phyloP scores from a whole-genome alignment of 2,888 invertebrate species.

The Pollenia labialis region DNA sequence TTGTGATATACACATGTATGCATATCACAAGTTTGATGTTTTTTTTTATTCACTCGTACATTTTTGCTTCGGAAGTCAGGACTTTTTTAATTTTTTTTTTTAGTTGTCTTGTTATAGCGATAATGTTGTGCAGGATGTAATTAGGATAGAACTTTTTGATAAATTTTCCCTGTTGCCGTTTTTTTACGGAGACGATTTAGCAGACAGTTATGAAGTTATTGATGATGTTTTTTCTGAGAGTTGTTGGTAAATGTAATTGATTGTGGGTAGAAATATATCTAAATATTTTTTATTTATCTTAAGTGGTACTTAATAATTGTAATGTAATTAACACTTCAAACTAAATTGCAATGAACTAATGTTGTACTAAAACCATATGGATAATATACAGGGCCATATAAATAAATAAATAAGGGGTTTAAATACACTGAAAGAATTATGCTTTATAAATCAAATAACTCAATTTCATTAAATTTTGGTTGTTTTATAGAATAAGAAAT shows the following conservation, averaged over 20 bases:
- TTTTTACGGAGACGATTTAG: conserved; percentile 9
- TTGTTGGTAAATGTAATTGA: conserved; percentile 32
- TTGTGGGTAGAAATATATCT: conserved; percentile 1
- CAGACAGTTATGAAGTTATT: conserved; percentile 29
- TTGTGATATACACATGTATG: conserved; percentile 28
- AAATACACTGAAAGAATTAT: too few species aligned
- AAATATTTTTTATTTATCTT: neutral
- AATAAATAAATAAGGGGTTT: too few species aligned
- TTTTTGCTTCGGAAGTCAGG: conserved; percentile 30
- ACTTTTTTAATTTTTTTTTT: conserved; percentile 26
- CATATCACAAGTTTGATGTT: neutral
- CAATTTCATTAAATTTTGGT: too few species aligned
- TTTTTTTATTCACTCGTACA: conserved; percentile 12
- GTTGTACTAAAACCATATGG: too few species aligned
- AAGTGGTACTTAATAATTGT: too few species aligned
- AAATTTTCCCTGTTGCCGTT: conserved; percentile 55
- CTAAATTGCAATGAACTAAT: too few species aligned
- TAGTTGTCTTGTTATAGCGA: conserved; percentile 37
- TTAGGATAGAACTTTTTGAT: conserved; percentile 73
- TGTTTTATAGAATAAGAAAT: too few species aligned
- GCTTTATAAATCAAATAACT: too few species aligned
- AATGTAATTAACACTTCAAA: too few species aligned
- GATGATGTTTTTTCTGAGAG: conserved; percentile 32
- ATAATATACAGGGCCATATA: too few species aligned
- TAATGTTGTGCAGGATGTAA: conserved; percentile 73